Evolutionary conservation across 2,888 invertebrate genomes (phyloP).

Genomic region (Monochamus alternatus): DNA sequence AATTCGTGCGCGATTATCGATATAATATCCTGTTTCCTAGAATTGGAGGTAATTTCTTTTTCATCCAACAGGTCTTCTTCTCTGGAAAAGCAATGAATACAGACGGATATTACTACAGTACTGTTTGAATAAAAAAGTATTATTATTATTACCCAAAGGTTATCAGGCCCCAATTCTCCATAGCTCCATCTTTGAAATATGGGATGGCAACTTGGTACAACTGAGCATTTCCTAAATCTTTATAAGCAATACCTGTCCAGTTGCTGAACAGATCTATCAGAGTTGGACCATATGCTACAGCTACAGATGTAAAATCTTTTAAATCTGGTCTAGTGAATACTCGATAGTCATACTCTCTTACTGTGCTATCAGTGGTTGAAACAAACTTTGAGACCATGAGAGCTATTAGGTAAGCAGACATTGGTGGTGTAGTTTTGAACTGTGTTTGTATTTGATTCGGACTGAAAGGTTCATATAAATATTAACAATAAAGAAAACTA

Average conservation of each 20-base stretch:
- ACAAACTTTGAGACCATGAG: not conserved
- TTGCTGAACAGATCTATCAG: slow-evolving; percentile 72
- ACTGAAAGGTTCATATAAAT: not conserved
- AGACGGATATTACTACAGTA: not conserved
- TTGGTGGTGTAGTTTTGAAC: slow-evolving; percentile 69
- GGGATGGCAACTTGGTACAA: slow-evolving; percentile 87
- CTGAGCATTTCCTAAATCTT: slow-evolving; percentile 72
- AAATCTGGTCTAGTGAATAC: not conserved
- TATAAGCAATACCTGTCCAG: slow-evolving; percentile 73
- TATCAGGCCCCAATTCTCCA: slow-evolving; percentile 94
- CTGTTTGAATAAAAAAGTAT: not conserved
- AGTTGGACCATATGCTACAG: slow-evolving; percentile 70
- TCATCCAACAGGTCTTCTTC: slow-evolving; percentile 56
- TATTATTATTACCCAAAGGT: slow-evolving; percentile 77
- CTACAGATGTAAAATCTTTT: slow-evolving; percentile 69
- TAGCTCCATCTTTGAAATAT: slow-evolving; percentile 87
- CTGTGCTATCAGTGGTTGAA: slow-evolving; percentile 21
- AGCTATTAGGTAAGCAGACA: slow-evolving; percentile 2
- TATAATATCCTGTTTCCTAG: slow-evolving; percentile 74
- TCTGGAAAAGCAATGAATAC: slow-evolving; percentile 39
- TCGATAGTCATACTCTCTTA: not conserved
- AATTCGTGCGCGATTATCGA: slow-evolving; percentile 83
- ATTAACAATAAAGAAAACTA: too few relatives aligned
- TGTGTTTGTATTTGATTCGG: slow-evolving; percentile 16
- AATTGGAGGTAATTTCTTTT: slow-evolving; percentile 48